These are phyloP conservation scores for Pitta sordida DNA, from an alignment of 2,113 vertebrate genomes.

Conservation along the genomic window DNA sequence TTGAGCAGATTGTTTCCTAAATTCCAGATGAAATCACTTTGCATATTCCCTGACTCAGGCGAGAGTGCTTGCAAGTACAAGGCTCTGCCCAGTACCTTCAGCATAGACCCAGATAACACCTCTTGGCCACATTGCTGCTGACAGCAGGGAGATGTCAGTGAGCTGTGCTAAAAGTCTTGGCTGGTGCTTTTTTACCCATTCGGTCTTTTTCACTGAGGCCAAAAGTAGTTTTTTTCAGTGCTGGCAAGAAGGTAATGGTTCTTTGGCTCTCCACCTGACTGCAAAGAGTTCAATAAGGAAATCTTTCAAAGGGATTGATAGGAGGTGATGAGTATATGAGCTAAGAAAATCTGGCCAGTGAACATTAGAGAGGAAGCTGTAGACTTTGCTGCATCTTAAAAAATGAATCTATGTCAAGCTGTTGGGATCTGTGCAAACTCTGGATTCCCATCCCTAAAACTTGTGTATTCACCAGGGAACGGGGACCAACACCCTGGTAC, in stretches of 20 bases:
- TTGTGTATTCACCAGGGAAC: neutral
- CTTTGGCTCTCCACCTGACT: constrained; percentile 21
- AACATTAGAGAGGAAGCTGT: neutral
- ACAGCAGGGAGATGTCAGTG: constrained; percentile 14
- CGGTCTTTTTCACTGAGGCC: constrained; percentile 1
- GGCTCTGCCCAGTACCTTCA: neutral
- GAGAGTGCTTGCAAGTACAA: neutral
- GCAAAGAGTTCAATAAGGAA: neutral
- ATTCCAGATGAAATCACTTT: constrained; percentile 51
- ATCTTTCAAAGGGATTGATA: neutral
- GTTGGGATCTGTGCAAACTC: neutral
- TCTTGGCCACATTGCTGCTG: neutral
- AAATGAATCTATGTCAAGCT: neutral
- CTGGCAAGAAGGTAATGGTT: neutral
- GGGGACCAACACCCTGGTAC: neutral
- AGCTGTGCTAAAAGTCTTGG: constrained; percentile 16
- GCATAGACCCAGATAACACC: neutral
- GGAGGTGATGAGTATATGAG: neutral
- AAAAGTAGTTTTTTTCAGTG: constrained; percentile 10
- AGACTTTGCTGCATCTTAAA: neutral
- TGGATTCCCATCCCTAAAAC: accelerated
- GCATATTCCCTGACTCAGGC: constrained; percentile 41
- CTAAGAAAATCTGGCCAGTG: neutral
- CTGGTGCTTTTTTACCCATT: constrained; percentile 12
- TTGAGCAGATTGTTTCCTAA: constrained; percentile 43